phyloP scores from a whole-genome alignment of 2,113 vertebrate species.

The Pteropus alecto region DNA sequence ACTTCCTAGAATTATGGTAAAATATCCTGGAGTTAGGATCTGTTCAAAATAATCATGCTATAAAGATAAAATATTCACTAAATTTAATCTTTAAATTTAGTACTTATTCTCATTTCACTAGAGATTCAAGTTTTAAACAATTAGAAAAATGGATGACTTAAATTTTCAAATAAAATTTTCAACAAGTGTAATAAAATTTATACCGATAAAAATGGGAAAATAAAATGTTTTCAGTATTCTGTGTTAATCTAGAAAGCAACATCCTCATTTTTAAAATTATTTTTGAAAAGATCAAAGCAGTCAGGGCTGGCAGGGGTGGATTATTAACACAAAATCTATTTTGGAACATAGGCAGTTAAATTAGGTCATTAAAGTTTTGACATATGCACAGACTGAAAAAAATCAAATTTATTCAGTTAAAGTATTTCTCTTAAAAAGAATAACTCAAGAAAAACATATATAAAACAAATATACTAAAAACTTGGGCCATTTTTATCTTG shows the following conservation, averaged over 20 bases:
- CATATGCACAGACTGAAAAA: neutral
- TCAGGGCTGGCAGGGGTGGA: accelerated
- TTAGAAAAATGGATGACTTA: neutral
- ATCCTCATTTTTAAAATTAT: neutral
- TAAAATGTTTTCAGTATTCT: neutral
- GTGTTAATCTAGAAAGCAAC: neutral
- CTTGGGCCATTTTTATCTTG: neutral
- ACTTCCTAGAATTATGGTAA: neutral
- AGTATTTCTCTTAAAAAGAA: neutral
- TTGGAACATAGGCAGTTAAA: neutral
- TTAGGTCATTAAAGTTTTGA: neutral
- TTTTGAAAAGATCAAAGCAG: neutral
- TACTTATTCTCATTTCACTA: neutral
- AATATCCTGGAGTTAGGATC: neutral
- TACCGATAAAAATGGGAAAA: neutral
- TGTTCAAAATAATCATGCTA: neutral
- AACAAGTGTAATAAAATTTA: neutral
- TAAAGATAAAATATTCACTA: neutral
- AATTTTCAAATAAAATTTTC: neutral
- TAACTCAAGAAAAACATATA: neutral
- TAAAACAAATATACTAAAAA: neutral
- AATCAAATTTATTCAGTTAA: neutral
- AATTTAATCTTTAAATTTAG: neutral
- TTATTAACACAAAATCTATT: neutral
- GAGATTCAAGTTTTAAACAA: neutral